Base-by-base conservation (phyloP, 2,797 vertebrate genomes). In the Pangasius djambal region DNA sequence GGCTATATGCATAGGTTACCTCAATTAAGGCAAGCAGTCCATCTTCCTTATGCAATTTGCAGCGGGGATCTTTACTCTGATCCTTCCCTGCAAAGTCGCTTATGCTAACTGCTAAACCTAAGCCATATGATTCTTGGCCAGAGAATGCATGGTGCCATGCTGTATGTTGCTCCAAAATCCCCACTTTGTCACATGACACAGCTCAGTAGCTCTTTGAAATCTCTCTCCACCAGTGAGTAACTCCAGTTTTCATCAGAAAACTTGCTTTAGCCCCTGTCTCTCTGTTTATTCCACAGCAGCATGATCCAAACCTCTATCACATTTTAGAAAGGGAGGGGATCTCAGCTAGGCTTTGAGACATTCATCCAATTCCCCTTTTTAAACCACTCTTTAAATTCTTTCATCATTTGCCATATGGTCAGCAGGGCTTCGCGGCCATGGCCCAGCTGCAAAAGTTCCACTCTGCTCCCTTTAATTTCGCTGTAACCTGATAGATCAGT, bases 401-500 rank as follows among this genome's bases (percentile, higher is more conserved):
- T 90, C 86, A 89, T 92, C 90, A 90, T 87, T 74, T 77, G 67
- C 57, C 31, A 61, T 59, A 72, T 78, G 15, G 85, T 89, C 55
- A 83, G 69, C 83, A 61, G 37, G 88, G 81, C 70, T 72, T 86
- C 86, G 48, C 44, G 87, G 89, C 82, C 40, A 65, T 63, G 85
- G 69, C 87, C 91, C 86, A 89, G 70, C 78, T 85, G 78, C 91
- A 91, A 77, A 90, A 65, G 86, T 86, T 90, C 65, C 84, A 86
- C 82, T 90, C 52, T n/a, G 83, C n/a, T 84, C 94, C 94, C 96
- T 97, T 95, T 97, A 95, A 96, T 97, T 96, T 70, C 94, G 93
- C 72, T 93, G 96, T 94, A 96, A 96, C 96, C 93, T 94, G 95
- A 97, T 96, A 92, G 95, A 96, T 95, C 93, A 92, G 92, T 94